Conservation (phyloP, 2,113 vertebrate species). For the Callionymus lyra region DNA sequence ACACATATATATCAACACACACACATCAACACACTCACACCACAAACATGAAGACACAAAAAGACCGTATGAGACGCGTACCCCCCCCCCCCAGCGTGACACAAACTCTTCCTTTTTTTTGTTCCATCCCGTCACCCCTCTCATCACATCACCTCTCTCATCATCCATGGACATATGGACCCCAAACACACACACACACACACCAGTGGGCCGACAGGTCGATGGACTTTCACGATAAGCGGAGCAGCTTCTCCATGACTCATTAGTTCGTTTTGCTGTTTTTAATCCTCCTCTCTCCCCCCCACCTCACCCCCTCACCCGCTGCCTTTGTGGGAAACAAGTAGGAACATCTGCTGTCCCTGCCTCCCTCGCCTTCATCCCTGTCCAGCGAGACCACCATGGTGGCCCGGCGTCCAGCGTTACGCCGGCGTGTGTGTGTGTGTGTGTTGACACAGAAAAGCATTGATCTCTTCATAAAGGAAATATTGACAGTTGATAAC, state of each 20-base stretch:
- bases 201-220: slow-evolving; percentile 44
- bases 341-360: slow-evolving; percentile 68
- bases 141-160: slow-evolving; percentile 39
- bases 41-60: slow-evolving; percentile 36
- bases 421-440: slow-evolving; percentile 26
- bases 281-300: slow-evolving; percentile 54
- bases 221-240: slow-evolving; percentile 58
- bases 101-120: slow-evolving; percentile 5
- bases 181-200: slow-evolving; percentile 21
- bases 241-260: slow-evolving; percentile 50
- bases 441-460: slow-evolving; percentile 9
- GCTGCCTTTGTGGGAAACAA: slow-evolving; percentile 50
- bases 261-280: slow-evolving; percentile 52
- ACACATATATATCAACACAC: slow-evolving; percentile 20
- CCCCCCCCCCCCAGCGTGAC: slow-evolving; percentile 10
- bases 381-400: slow-evolving; percentile 59
- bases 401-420: slow-evolving; percentile 49
- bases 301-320: slow-evolving; percentile 43
- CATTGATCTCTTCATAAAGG: too few relatives aligned
- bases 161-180: slow-evolving; percentile 65
- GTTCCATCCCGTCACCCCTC: slow-evolving; percentile 21
- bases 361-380: slow-evolving; percentile 58
- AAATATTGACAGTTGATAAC: too few relatives aligned
- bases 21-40: slow-evolving; percentile 27
- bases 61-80: slow-evolving; percentile 30